phyloP scores from a whole-genome alignment of 2,113 vertebrate genomes.

The Mormyrus lacerda region DNA sequence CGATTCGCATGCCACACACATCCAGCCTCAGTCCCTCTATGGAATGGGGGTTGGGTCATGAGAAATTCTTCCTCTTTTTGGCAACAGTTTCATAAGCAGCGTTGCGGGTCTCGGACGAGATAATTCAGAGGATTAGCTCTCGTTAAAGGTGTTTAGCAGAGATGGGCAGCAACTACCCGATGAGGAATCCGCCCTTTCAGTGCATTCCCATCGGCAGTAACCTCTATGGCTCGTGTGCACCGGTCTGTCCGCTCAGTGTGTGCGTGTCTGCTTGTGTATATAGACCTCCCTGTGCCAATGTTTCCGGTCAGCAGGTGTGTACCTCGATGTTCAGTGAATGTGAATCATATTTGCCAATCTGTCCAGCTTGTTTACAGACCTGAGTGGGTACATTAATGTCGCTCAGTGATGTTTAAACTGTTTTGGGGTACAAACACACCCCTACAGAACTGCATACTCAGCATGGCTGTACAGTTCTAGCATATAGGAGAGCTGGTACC shows the following conservation, averaged over 20 bases:
- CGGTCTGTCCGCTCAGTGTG: slow-evolving; percentile 19
- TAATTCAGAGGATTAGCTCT: background rate
- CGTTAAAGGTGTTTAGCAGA: slow-evolving; percentile 10
- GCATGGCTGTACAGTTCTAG: background rate
- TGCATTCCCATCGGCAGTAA: background rate
- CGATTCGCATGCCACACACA: background rate
- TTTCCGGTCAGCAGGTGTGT: background rate
- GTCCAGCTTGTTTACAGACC: background rate
- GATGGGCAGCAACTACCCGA: background rate
- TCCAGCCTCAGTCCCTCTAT: slow-evolving; percentile 8
- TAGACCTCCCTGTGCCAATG: background rate
- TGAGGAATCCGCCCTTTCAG: background rate
- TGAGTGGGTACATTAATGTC: background rate
- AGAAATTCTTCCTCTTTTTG: slow-evolving; percentile 39
- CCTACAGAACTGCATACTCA: background rate
- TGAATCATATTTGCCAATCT: background rate
- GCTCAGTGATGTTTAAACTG: background rate
- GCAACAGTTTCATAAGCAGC: slow-evolving; percentile 41
- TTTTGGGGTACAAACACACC: background rate
- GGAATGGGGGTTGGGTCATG: background rate
- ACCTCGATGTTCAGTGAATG: background rate
- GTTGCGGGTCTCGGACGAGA: slow-evolving; percentile 19
- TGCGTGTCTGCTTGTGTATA: slow-evolving; percentile 23
- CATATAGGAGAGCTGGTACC: background rate
- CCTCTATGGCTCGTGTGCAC: slow-evolving; percentile 9